Conservation (phyloP, 2,888 invertebrate genomes). For the Athalia rosae region DNA sequence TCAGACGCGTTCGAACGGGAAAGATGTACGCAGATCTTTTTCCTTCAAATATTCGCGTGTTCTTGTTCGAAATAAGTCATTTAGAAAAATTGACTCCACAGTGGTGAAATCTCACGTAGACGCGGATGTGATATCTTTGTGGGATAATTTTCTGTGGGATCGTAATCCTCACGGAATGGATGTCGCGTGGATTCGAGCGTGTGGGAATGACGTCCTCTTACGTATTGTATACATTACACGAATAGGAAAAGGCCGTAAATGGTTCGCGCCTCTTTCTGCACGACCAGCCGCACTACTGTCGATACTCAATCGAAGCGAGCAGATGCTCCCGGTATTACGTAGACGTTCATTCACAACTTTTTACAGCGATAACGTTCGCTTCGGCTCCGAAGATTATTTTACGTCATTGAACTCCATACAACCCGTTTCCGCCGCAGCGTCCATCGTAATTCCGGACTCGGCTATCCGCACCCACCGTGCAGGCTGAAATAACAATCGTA, state of each 20-base stretch:
- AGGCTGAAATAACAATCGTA: conserved; percentile 23
- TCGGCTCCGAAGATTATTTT: conserved; percentile 18
- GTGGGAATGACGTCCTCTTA: neutral
- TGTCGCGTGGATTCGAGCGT: neutral
- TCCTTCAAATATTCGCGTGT: no score
- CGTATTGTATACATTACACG: neutral
- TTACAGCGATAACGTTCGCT: conserved; percentile 20
- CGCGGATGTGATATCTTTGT: no score
- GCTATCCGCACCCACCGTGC: neutral
- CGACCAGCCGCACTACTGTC: conserved; percentile 21
- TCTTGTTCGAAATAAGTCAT: no score
- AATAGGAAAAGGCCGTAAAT: conserved; percentile 11
- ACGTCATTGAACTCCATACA: conserved; percentile 31
- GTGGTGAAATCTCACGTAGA: no score
- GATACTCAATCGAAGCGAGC: conserved; percentile 2
- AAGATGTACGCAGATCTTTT: no score
- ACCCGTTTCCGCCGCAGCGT: neutral
- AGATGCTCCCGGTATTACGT: neutral
- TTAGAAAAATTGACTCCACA: no score
- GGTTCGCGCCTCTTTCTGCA: neutral
- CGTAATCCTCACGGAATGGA: neutral
- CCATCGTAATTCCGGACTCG: neutral
- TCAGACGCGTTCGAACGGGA: no score
- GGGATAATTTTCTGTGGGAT: no score
- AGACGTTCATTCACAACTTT: conserved; percentile 42